Conservation (phyloP, 2,797 vertebrate species). For the Threskiornis aethiopicus region DNA sequence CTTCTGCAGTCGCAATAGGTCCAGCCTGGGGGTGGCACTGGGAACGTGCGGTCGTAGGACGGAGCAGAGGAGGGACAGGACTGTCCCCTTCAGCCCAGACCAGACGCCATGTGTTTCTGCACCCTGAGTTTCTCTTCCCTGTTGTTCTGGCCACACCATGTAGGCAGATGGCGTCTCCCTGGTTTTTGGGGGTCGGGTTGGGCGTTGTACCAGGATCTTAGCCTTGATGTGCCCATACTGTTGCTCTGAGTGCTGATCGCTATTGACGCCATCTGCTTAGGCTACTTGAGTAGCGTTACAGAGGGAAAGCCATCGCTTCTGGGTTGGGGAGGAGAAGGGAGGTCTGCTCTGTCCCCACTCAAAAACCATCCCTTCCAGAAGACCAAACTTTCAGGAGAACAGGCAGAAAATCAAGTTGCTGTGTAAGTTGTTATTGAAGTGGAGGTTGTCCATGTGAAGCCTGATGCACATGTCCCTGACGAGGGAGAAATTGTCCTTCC, state of each 20-base stretch:
- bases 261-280: background rate
- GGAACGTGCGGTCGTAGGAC: rapidly evolving
- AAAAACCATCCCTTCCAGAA: background rate
- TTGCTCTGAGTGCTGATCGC: background rate
- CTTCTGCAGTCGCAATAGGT: rapidly evolving
- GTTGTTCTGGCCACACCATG: background rate
- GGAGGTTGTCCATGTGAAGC: background rate
- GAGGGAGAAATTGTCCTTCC: background rate
- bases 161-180: background rate
- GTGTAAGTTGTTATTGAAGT: background rate
- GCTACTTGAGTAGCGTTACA: background rate
- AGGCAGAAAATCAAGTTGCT: background rate
- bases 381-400: background rate
- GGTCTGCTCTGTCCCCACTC: background rate
- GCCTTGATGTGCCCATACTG: rapidly evolving
- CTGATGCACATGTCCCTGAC: rapidly evolving
- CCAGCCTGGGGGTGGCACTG: background rate
- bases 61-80: background rate
- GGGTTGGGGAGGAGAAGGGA: background rate
- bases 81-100: background rate
- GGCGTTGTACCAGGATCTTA: background rate
- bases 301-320: background rate
- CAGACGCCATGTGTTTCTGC: background rate
- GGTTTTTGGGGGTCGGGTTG: background rate
- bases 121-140: background rate